Evolutionary conservation across 2,113 vertebrate genomes (phyloP).

Genomic region (Bungarus multicinctus): DNA sequence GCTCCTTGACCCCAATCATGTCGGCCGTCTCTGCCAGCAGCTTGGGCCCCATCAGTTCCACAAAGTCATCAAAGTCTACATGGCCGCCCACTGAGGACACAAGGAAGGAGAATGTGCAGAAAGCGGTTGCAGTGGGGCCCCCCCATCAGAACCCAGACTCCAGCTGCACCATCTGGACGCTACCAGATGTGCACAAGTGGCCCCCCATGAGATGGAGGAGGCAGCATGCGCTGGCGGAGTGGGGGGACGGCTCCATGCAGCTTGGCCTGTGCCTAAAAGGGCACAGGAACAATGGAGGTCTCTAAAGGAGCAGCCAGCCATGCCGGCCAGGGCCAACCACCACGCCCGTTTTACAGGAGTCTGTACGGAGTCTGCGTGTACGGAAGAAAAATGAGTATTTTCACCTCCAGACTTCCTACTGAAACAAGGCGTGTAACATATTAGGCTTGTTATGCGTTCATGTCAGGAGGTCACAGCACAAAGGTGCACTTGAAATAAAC

Average conservation of each 20-base stretch:
- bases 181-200: neutral
- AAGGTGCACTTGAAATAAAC: neutral
- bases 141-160: neutral
- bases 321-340: neutral
- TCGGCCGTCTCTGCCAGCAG: conserved; percentile 96
- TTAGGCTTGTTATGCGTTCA: neutral
- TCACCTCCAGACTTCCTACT: neutral
- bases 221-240: neutral
- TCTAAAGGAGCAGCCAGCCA: neutral
- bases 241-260: neutral
- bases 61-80: conserved; percentile 98
- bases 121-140: neutral
- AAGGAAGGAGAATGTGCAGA: conserved; percentile 33
- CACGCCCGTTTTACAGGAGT: neutral
- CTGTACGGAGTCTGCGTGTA: neutral
- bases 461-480: neutral
- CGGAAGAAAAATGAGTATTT: neutral
- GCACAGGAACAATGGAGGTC: no score
- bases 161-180: neutral
- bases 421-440: neutral
- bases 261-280: neutral
- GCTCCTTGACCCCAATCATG: conserved; percentile 98
- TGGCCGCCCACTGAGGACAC: conserved; percentile 88
- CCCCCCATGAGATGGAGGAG: neutral
- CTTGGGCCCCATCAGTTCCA: conserved; percentile 98